A percentile compares a stretch with the other conserved stretches of the same genome.
Conservation (phyloP, 2,113 vertebrate genomes). For the Hepsetus odoe region DNA sequence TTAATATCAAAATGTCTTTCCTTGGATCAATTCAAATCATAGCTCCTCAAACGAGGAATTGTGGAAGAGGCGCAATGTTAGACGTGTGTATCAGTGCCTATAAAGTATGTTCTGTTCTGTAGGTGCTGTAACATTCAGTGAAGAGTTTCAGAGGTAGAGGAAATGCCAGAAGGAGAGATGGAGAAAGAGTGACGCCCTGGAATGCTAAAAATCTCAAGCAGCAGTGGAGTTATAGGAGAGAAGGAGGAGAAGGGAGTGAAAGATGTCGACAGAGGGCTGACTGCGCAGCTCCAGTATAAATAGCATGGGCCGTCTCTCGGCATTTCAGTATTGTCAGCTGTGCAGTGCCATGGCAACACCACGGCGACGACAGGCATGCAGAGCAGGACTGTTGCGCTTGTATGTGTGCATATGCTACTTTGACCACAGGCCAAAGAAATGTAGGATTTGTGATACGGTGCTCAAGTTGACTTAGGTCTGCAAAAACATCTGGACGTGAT, state of each 20-base stretch:
- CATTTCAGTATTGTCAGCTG: constrained; percentile 55
- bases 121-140: not conserved
- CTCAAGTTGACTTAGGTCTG: not conserved
- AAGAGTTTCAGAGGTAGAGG: not conserved
- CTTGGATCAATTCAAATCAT: too few relatives aligned
- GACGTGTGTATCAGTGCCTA: not conserved
- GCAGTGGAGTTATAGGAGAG: not conserved
- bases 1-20: too few relatives aligned
- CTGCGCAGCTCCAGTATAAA: constrained; percentile 46
- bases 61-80: not conserved
- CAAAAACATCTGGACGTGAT: constrained; percentile 4
- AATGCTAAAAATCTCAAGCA: constrained; percentile 25
- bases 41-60: not conserved
- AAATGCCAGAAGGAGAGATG: not conserved
- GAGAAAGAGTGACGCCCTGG: constrained; percentile 3
- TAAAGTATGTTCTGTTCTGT: not conserved
- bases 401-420: not conserved
- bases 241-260: constrained; percentile 17
- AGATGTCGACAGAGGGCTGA: constrained; percentile 30
- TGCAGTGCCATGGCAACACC: constrained; percentile 45
- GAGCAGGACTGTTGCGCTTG: constrained; percentile 15
- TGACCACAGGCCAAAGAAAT: constrained; percentile 17
- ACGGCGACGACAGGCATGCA: constrained; percentile 46
- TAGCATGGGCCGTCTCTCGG: constrained; percentile 47
- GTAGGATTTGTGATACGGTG: constrained; percentile 1